Evolutionary conservation across 2,888 invertebrate genomes (phyloP), one percentile per base, ranked within the genome.

Genomic region (Amphipyra tragopoginis): DNA sequence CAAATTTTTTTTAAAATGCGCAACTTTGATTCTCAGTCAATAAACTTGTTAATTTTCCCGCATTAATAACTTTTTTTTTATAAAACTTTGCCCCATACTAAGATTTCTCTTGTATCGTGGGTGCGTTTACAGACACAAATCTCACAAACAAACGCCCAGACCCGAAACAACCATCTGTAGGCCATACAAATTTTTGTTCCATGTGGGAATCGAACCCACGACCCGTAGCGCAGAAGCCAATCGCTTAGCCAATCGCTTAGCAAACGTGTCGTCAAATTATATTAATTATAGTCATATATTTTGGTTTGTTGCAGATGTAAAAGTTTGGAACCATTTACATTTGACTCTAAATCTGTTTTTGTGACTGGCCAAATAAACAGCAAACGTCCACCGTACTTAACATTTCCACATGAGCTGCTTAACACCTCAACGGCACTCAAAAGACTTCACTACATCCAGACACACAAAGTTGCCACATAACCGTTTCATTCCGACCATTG

Each of bases 361-460:
- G 51, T 48, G 42, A 52, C 43, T 50, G 47, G 15, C 40, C 44
- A 65, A 63, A 74, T 58, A 64, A 71, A 75, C 65, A 74, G 50
- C 65, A 73, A 77, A 76, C 58, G 75, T 77, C 73, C 76, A 79
- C 79, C 71, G 67, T 76, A 80, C 76, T 81, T 77, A 77, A 75
- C 75, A 66, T 80, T 80, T 79, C 57, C 70, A 80, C 74, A 77
- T 75, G 76, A 75, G 75, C 76, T 76, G 79, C 72, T 64, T 75
- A 78, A 68, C 76, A 80, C 79, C 80, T 84, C 77, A 75, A 77
- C 75, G 76, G 77, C 79, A 79, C 79, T 87, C 83, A 84, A 85
- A 86, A 84, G 83, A 82, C 83, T 80, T 77, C 81, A 81, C 77
- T 80, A 78, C 77, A 72, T 78, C 78, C 79, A 77, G 67, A 72